Evolutionary conservation across 2,113 vertebrate species (phyloP).

Genomic region (Electrona antarctica): DNA sequence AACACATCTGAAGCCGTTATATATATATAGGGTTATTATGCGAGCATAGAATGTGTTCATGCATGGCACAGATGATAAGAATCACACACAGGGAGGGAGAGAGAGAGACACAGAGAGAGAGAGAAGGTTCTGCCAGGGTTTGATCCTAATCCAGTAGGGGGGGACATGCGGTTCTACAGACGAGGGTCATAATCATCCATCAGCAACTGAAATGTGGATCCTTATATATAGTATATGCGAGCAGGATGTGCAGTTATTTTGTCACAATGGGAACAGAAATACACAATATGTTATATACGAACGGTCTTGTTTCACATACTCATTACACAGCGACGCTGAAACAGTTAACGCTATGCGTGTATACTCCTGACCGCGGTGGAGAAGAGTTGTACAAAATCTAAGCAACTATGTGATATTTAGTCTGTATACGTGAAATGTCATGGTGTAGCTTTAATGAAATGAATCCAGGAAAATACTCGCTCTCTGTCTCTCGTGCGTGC

Average conservation of each 20-base stretch:
- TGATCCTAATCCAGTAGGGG: slow-evolving; percentile 65
- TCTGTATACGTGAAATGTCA: background rate
- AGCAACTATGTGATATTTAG: background rate
- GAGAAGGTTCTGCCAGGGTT: slow-evolving; percentile 20
- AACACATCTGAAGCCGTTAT: no score
- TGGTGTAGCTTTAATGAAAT: no score
- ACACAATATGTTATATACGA: no score
- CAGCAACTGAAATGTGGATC: background rate
- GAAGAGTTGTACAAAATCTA: no score
- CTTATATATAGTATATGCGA: background rate
- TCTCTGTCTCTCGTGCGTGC: no score
- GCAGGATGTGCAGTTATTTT: background rate
- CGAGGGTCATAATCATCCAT: slow-evolving; percentile 4
- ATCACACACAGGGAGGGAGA: no score
- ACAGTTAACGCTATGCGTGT: background rate
- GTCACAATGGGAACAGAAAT: background rate
- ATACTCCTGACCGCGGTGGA: background rate
- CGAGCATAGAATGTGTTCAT: no score
- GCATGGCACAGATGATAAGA: no score
- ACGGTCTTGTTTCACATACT: background rate
- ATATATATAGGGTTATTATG: no score
- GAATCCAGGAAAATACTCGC: background rate
- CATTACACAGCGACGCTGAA: background rate
- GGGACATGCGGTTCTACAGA: slow-evolving; percentile 58
- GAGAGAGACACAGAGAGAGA: no score